phyloP scores from a whole-genome alignment of 2,888 invertebrate genomes.

The Tipula confusa region DNA sequence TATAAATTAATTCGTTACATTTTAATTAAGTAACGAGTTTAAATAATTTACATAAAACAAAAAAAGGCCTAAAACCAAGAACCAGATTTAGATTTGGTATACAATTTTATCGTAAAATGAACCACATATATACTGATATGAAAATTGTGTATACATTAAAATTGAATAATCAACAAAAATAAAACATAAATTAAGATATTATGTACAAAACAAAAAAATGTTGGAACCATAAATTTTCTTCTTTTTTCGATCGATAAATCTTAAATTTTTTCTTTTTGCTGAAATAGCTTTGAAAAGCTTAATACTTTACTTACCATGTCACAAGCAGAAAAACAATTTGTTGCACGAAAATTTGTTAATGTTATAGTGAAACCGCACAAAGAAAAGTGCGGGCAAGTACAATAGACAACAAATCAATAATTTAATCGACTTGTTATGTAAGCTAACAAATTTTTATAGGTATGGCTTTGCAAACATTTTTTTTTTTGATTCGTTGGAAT shows the following conservation, averaged over 20 bases:
- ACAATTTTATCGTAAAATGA: no score
- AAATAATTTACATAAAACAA: no score
- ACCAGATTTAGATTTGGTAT: no score
- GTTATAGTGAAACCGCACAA: background rate
- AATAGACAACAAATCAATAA: background rate
- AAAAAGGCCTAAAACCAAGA: no score
- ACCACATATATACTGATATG: background rate
- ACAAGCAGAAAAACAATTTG: background rate
- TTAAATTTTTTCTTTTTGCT: background rate
- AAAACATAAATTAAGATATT: background rate
- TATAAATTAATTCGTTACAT: no score
- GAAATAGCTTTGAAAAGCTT: background rate
- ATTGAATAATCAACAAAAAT: background rate
- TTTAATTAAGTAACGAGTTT: no score
- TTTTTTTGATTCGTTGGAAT: background rate
- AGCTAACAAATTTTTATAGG: background rate
- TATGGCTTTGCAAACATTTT: background rate
- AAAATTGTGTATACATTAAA: background rate
- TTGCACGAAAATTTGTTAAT: background rate
- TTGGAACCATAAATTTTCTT: background rate
- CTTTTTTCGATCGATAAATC: background rate
- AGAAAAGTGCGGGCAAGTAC: background rate
- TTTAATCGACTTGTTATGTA: background rate
- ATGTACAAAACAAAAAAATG: background rate
- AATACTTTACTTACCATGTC: background rate